phyloP scores from a whole-genome alignment of 2,888 invertebrate species.

The Andrena marginata region DNA sequence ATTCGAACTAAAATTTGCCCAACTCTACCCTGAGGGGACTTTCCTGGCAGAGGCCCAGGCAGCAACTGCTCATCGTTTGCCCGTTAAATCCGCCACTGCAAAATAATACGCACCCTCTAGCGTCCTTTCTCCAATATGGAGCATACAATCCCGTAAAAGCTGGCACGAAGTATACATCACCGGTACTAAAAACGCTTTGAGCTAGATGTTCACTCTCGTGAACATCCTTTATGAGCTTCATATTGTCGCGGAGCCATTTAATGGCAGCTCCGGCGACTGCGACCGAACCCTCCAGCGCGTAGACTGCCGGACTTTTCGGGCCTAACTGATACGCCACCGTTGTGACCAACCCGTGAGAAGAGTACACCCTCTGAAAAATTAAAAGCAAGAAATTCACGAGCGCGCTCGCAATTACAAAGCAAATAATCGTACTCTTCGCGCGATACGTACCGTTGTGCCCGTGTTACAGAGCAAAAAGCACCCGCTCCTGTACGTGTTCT shows the following conservation, averaged over 20 bases:
- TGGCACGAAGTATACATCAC: slow-evolving; percentile 99
- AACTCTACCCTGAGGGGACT: no score
- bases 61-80: no score
- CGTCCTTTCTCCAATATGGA: slow-evolving; percentile 99
- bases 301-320: slow-evolving; percentile 91
- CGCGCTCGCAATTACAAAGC: background rate
- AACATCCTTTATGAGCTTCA: slow-evolving; percentile 93
- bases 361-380: slow-evolving; percentile 89
- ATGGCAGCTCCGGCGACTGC: slow-evolving; percentile 96
- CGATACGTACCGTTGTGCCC: slow-evolving; percentile 88
- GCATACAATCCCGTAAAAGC: slow-evolving; percentile 99
- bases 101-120: slow-evolving; percentile 89
- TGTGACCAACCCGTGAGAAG: slow-evolving; percentile 94
- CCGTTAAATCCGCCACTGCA: background rate
- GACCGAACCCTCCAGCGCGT: slow-evolving; percentile 98
- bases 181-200: slow-evolving; percentile 93
- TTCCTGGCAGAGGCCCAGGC: no score
- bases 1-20: no score
- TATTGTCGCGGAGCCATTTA: slow-evolving; percentile 96
- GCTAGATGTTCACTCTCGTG: slow-evolving; percentile 90
- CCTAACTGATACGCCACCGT: slow-evolving; percentile 97
- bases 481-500: slow-evolving; percentile 97
- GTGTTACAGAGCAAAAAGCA: slow-evolving; percentile 98
- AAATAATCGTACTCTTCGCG: background rate
- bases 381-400: background rate